A percentile compares a stretch with the other conserved stretches of the same genome.
These are phyloP conservation scores for Urocolius indicus DNA, from an alignment of 2,113 vertebrate genomes.

Conservation along the genomic window DNA sequence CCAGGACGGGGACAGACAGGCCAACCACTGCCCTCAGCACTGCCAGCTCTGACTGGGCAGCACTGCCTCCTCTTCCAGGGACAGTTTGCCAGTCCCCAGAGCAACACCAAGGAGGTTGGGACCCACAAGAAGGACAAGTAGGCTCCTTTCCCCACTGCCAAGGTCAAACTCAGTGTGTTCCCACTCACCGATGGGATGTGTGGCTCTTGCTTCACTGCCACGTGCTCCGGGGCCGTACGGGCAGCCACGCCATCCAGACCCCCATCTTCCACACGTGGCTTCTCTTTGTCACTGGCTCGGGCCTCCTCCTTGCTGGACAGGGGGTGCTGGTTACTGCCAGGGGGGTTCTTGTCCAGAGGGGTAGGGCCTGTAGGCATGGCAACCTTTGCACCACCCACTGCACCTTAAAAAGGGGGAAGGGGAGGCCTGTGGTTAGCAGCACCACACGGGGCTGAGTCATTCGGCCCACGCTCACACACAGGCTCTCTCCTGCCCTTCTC, in stretches of 20 bases:
- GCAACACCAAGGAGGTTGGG: not conserved
- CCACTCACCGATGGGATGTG: constrained; percentile 85
- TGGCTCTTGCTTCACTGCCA: constrained; percentile 88
- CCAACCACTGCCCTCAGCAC: not conserved
- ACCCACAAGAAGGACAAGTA: not conserved
- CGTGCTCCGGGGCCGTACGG: constrained; percentile 85
- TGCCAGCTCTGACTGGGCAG: not conserved
- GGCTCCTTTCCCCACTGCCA: not conserved
- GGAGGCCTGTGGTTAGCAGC: constrained; percentile 91
- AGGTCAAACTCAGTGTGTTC: not conserved
- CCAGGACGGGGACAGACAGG: not conserved
- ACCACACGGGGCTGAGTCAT: not conserved
- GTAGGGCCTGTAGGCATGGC: constrained; percentile 93
- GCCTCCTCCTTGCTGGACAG: constrained; percentile 91
- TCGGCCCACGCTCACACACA: not conserved
- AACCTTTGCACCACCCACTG: constrained; percentile 99
- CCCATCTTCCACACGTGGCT: constrained; percentile 84
- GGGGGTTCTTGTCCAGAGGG: constrained; percentile 89
- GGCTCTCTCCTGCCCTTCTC: not conserved
- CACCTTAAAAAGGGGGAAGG: constrained; percentile 98
- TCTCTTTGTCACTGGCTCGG: constrained; percentile 88
- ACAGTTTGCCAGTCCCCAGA: not conserved
- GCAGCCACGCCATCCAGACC: constrained; percentile 85
- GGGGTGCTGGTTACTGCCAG: constrained; percentile 90
- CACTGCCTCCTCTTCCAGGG: not conserved